These are phyloP conservation scores for Tenthredo mesomela DNA, from an alignment of 2,888 invertebrate genomes.

Conservation along the genomic window DNA sequence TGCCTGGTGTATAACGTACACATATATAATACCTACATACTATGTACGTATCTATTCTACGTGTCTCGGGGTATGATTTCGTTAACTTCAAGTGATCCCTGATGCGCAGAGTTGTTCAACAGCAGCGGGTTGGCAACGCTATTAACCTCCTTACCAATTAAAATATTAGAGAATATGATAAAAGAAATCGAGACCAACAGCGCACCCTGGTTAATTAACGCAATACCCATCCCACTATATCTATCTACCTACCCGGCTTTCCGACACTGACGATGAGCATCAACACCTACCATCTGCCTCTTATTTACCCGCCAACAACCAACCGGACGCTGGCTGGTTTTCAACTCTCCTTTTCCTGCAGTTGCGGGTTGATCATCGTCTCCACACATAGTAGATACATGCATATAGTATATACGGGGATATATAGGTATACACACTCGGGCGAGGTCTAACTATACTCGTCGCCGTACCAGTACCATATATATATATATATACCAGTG, in stretches of 20 bases:
- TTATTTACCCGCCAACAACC: conserved; percentile 21
- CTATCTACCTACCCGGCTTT: neutral
- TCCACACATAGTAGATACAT: neutral
- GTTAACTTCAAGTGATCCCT: neutral
- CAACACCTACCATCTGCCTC: conserved; percentile 48
- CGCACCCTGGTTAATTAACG: conserved; percentile 36
- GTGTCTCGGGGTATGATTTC: conserved; percentile 29
- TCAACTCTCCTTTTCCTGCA: conserved; percentile 26
- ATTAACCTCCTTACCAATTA: conserved; percentile 40
- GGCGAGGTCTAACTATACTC: neutral
- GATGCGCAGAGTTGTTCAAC: neutral
- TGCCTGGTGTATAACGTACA: neutral
- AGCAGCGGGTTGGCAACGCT: neutral
- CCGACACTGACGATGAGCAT: conserved; percentile 23
- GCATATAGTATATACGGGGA: neutral
- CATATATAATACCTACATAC: neutral
- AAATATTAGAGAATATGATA: conserved; percentile 40
- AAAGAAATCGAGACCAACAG: conserved; percentile 44
- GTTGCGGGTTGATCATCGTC: conserved; percentile 33
- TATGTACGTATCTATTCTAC: neutral
- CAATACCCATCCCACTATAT: neutral
- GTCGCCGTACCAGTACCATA: neutral
- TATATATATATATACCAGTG: too few species aligned
- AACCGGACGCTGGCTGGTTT: conserved; percentile 33
- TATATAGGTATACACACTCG: neutral